These are phyloP conservation scores for Teinopalpus imperialis DNA, from an alignment of 2,888 invertebrate genomes.

Conservation along the genomic window DNA sequence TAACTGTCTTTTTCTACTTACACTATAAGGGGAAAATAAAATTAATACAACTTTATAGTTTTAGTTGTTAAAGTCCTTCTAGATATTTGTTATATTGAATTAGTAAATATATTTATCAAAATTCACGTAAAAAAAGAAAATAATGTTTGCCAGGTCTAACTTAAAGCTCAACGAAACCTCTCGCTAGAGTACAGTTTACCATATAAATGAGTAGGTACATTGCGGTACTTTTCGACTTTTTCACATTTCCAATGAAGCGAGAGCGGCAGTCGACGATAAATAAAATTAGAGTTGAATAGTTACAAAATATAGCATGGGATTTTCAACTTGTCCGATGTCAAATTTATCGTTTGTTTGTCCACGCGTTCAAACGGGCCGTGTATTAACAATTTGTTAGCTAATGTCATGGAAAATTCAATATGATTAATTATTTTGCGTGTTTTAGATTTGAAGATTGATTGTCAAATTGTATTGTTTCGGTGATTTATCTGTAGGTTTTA, in stretches of 20 bases:
- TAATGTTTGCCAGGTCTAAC: neutral
- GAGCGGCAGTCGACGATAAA: conserved; percentile 40
- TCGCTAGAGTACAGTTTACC: conserved; percentile 19
- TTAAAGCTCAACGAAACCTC: conserved; percentile 12
- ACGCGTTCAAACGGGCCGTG: conserved; percentile 38
- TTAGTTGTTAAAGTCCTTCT: too few species aligned
- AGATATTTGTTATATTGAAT: too few species aligned
- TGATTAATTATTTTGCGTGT: conserved; percentile 25
- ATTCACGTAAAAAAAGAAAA: neutral
- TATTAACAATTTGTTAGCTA: conserved; percentile 37
- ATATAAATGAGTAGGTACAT: conserved; percentile 13
- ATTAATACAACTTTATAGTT: too few species aligned
- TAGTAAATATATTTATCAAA: conserved; percentile 1
- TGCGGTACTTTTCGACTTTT: conserved; percentile 19
- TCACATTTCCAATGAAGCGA: conserved; percentile 27
- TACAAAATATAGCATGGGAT: conserved; percentile 44
- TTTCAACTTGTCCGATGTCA: conserved; percentile 42
- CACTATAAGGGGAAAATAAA: too few species aligned
- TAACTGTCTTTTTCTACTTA: too few species aligned
- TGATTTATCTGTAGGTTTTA: conserved; percentile 10
- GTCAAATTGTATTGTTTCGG: conserved; percentile 13
- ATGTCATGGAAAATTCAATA: conserved; percentile 48
- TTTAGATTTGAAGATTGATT: conserved; percentile 26
- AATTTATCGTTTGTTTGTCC: conserved; percentile 48
- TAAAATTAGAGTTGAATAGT: conserved; percentile 44